Percentiles rank a stretch among this genome's conserved stretches.
Conservation (phyloP, 2,888 invertebrate genomes). For the Cenopis cana region DNA sequence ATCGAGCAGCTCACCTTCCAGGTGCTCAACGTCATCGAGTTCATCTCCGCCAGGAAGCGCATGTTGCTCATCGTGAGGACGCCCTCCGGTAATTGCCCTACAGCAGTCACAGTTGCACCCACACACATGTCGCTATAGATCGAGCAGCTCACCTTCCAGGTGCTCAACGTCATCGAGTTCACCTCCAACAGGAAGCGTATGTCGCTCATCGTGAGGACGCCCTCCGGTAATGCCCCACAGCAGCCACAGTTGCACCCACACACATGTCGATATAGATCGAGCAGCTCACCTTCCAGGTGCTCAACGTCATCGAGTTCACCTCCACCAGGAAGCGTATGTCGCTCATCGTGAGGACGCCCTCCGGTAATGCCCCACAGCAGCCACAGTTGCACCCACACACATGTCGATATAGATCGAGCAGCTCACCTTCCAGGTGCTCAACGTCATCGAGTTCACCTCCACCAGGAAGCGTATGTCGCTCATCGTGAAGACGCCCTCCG, state of each 20-base stretch:
- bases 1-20: constrained; percentile 86
- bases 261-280: too few relatives aligned
- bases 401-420: too few relatives aligned
- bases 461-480: constrained; percentile 98
- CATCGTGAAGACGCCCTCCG: constrained; percentile 91
- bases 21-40: constrained; percentile 96
- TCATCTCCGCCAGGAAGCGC: constrained; percentile 95
- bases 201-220: constrained; percentile 97
- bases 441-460: constrained; percentile 97
- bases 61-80: constrained; percentile 98
- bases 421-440: constrained; percentile 86
- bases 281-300: constrained; percentile 81
- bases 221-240: constrained; percentile 61
- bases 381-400: constrained; percentile 50
- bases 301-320: constrained; percentile 97
- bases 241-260: too few relatives aligned
- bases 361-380: too few relatives aligned
- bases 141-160: constrained; percentile 86
- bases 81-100: constrained; percentile 85
- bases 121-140: too few relatives aligned
- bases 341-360: constrained; percentile 94
- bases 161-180: constrained; percentile 97
- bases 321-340: constrained; percentile 98
- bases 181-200: constrained; percentile 96
- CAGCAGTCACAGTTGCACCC: neutral